These are phyloP conservation scores for Callithrix jacchus DNA, from an alignment of 2,113 vertebrate genomes.

Conservation along the genomic window DNA sequence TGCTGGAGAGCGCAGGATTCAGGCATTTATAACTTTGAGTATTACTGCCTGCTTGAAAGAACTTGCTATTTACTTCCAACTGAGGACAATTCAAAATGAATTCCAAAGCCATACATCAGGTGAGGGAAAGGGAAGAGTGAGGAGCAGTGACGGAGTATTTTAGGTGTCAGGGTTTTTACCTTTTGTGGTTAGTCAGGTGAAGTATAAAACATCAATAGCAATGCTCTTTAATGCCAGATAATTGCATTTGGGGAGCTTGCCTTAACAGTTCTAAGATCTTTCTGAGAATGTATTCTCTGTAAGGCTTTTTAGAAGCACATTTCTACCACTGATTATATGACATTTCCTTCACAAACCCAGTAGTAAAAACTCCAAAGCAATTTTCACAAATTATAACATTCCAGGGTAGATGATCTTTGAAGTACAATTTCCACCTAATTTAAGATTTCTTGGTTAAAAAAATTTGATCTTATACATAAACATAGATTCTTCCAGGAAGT, in stretches of 20 bases:
- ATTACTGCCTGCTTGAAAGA: neutral
- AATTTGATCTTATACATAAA: neutral
- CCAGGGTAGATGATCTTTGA: constrained; percentile 29
- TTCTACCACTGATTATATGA: constrained; percentile 43
- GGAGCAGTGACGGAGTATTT: neutral
- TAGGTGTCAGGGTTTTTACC: neutral
- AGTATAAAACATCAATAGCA: constrained; percentile 21
- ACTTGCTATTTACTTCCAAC: constrained; percentile 43
- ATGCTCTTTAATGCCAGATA: constrained; percentile 9
- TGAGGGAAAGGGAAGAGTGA: neutral
- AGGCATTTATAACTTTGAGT: constrained; percentile 12
- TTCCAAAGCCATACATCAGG: neutral
- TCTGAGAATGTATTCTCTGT: neutral
- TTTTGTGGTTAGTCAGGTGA: neutral
- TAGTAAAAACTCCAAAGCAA: constrained; percentile 57
- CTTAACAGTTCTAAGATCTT: neutral
- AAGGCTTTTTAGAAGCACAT: neutral
- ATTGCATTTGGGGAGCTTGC: neutral
- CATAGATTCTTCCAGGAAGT: constrained; percentile 41
- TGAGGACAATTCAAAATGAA: constrained; percentile 49
- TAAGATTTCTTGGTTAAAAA: constrained; percentile 55
- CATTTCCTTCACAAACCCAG: constrained; percentile 45
- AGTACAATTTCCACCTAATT: constrained; percentile 70
- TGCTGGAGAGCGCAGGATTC: neutral
- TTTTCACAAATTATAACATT: constrained; percentile 52